Conservation (phyloP, 2,888 invertebrate species). For the Polydrusus cervinus region DNA sequence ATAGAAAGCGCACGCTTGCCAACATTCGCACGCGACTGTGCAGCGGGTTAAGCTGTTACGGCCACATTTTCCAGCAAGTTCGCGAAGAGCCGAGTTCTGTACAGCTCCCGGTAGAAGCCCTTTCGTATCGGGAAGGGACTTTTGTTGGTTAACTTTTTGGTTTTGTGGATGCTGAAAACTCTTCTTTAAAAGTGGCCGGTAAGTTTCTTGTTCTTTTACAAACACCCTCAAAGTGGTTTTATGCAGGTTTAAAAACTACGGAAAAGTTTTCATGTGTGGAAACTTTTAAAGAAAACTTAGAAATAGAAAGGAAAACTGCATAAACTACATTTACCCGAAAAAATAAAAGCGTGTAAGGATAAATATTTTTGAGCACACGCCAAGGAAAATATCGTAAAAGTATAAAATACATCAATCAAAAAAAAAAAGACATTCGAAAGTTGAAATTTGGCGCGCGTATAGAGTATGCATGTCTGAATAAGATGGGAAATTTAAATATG, state of each 20-base stretch:
- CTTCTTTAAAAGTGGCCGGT: conserved; percentile 48
- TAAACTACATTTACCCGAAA: conserved; percentile 24
- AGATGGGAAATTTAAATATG: conserved; percentile 27
- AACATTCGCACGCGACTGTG: conserved; percentile 70
- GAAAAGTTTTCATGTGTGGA: conserved; percentile 34
- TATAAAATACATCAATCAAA: background rate
- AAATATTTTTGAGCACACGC: conserved; percentile 48
- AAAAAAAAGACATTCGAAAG: background rate
- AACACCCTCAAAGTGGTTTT: conserved; percentile 29
- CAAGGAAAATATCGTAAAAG: background rate
- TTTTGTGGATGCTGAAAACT: conserved; percentile 43
- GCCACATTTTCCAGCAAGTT: conserved; percentile 68
- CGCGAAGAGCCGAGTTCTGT: conserved; percentile 62
- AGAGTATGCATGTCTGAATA: conserved; percentile 9
- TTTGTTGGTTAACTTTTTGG: conserved; percentile 49
- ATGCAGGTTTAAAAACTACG: conserved; percentile 36
- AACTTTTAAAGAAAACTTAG: conserved; percentile 32
- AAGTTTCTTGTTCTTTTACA: conserved; percentile 40
- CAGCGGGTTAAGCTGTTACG: conserved; percentile 67
- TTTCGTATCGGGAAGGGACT: conserved; percentile 46
- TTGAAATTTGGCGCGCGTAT: conserved; percentile 28
- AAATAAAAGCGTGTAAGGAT: conserved; percentile 46
- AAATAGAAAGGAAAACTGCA: conserved; percentile 29
- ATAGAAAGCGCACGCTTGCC: conserved; percentile 73
- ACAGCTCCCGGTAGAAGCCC: conserved; percentile 46